Percentiles rank a stretch among this genome's conserved stretches.
phyloP scores from a whole-genome alignment of 2,797 vertebrate genomes.

The Platyrinchus mystaceus region DNA sequence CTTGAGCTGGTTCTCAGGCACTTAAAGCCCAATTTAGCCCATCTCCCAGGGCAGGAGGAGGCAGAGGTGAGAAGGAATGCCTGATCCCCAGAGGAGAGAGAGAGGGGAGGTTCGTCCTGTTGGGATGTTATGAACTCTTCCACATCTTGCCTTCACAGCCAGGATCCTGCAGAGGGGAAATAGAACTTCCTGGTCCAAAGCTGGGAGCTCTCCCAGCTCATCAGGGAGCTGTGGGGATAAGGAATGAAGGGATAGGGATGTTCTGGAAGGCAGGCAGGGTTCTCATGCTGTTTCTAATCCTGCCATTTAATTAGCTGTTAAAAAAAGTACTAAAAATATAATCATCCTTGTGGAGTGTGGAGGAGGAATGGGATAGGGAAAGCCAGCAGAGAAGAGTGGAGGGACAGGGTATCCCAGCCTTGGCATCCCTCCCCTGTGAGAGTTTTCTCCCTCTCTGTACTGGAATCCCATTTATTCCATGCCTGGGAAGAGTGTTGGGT shows the following conservation, averaged over 20 bases:
- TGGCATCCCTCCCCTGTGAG: background rate
- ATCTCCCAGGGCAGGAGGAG: background rate
- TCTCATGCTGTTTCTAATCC: conserved; percentile 33
- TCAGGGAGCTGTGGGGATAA: background rate
- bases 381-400: background rate
- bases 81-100: background rate
- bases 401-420: background rate
- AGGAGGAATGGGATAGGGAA: background rate
- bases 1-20: background rate
- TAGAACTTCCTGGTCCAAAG: background rate
- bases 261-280: conserved; percentile 8
- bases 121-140: background rate
- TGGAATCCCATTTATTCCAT: background rate
- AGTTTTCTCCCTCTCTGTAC: background rate
- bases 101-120: background rate
- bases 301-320: background rate
- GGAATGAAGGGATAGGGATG: background rate
- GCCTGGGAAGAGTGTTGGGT: background rate
- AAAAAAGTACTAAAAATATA: background rate
- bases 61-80: background rate
- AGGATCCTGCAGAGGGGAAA: background rate
- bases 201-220: background rate
- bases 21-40: background rate
- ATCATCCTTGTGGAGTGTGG: background rate
- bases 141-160: background rate